Base-by-base conservation (phyloP, 1,140 invertebrate species). In the Anadara kagoshimensis region DNA sequence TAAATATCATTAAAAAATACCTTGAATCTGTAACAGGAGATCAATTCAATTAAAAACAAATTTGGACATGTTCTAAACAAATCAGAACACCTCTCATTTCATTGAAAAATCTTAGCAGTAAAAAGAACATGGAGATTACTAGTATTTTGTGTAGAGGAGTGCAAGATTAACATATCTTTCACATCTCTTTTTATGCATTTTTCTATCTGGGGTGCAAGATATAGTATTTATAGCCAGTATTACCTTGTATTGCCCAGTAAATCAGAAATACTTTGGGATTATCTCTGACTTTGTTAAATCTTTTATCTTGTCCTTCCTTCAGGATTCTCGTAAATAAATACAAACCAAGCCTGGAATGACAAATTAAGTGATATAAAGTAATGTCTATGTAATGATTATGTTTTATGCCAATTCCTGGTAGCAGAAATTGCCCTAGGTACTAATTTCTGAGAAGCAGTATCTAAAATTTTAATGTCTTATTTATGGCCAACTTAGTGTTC, bases 181-280 rank as follows among this genome's bases (percentile, higher is more conserved):
- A n/a, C n/a, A n/a, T n/a, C n/a, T n/a, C n/a, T n/a, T n/a, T n/a
- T n/a, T n/a, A n/a, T n/a, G n/a, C n/a, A n/a, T n/a, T n/a, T n/a
- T n/a, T n/a, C n/a, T n/a, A n/a, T n/a, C n/a, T n/a, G n/a, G n/a
- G n/a, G n/a, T n/a, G n/a, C n/a, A n/a, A n/a, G n/a, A n/a, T n/a
- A 3, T 36, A 36, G 29, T 36, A 36, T 36, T 36, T 36, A 3
- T 36, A 36, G 29, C 7, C 29, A 58, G 44, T 73, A 14, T 62
- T 70, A 89, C 88, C 89, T 86, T 90, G 90, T 29, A 90, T 70
- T 2, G 86, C 89, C 90, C 90, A 90, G 64, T 82, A 88, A 0
- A 85, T 56, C 20, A 86, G 85, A 54, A 90, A 87, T 5, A 76
- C 56, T 18, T 70, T 45, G 14, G 89, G 88, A 51, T 84, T 80